Conservation (phyloP, 2,113 vertebrate species). For the Thomomys bottae region DNA sequence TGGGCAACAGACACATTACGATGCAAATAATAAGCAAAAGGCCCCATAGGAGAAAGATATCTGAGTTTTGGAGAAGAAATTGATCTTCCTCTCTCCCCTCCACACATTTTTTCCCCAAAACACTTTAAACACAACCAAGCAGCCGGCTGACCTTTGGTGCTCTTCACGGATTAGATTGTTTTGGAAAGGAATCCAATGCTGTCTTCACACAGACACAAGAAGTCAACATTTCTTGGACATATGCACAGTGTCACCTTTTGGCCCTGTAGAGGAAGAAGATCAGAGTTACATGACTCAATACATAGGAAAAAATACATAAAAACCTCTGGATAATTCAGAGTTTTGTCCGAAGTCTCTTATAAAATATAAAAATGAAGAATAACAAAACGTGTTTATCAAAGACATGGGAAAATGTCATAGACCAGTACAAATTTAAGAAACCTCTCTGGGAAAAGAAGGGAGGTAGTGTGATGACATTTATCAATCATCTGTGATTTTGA, state of each 20-base stretch:
- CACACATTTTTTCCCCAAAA: slow-evolving; percentile 23
- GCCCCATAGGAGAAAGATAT: neutral
- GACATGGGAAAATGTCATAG: neutral
- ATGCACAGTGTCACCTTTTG: neutral
- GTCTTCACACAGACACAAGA: slow-evolving; percentile 44
- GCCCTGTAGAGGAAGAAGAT: neutral
- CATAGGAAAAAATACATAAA: neutral
- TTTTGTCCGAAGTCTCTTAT: neutral
- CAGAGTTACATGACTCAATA: neutral
- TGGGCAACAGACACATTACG: neutral
- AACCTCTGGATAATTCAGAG: neutral
- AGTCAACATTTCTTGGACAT: slow-evolving; percentile 7
- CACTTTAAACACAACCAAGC: slow-evolving; percentile 28
- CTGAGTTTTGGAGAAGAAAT: slow-evolving; percentile 50
- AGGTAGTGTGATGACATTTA: neutral
- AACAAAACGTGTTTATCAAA: neutral
- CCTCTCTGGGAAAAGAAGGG: neutral
- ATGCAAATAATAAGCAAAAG: neutral
- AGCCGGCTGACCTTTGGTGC: slow-evolving; percentile 40
- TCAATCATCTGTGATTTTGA: neutral
- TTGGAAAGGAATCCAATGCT: slow-evolving; percentile 55
- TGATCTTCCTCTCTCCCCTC: neutral
- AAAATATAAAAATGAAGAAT: neutral
- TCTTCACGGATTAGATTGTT: slow-evolving; percentile 44
- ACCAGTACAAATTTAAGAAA: neutral